These are phyloP conservation scores for Zoanthus solanderi DNA, from an alignment of 92 coral and sea anemone genomes.

Conservation along the genomic window DNA sequence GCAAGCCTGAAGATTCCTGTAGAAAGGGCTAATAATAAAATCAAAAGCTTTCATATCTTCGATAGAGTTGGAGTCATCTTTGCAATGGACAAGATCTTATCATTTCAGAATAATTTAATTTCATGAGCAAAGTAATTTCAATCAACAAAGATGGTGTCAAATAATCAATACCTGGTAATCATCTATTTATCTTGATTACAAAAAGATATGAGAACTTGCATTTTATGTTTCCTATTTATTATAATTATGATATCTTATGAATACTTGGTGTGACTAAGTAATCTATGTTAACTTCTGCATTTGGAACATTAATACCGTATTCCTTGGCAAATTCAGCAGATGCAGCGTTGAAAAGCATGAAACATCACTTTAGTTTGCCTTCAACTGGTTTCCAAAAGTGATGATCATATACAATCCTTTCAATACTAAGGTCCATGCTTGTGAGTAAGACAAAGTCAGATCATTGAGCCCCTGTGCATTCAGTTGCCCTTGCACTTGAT, in stretches of 20 bases:
- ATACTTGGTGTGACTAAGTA: too few species aligned
- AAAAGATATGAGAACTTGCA: too few species aligned
- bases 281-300: too few species aligned
- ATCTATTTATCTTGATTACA: background rate
- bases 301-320: background rate
- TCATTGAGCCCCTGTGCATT: slow-evolving; percentile 30
- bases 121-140: background rate
- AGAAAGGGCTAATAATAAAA: slow-evolving; percentile 6
- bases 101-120: slow-evolving; percentile 3
- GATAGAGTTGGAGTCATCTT: slow-evolving; percentile 5
- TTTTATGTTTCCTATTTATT: too few species aligned
- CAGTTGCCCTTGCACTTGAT: slow-evolving; percentile 45
- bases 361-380: slow-evolving; percentile 17
- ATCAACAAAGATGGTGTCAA: background rate
- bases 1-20: slow-evolving; percentile 1
- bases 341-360: background rate
- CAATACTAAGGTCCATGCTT: slow-evolving; percentile 14
- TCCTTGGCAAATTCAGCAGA: slow-evolving; percentile 31
- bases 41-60: slow-evolving; percentile 4
- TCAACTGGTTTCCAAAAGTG: background rate
- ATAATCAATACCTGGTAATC: background rate
- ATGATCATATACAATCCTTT: slow-evolving; percentile 29
- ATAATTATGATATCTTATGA: too few species aligned
- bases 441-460: slow-evolving; percentile 38
- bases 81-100: background rate